These are phyloP conservation scores for Xylocampa areola DNA, from an alignment of 2,888 invertebrate genomes.

Conservation along the genomic window DNA sequence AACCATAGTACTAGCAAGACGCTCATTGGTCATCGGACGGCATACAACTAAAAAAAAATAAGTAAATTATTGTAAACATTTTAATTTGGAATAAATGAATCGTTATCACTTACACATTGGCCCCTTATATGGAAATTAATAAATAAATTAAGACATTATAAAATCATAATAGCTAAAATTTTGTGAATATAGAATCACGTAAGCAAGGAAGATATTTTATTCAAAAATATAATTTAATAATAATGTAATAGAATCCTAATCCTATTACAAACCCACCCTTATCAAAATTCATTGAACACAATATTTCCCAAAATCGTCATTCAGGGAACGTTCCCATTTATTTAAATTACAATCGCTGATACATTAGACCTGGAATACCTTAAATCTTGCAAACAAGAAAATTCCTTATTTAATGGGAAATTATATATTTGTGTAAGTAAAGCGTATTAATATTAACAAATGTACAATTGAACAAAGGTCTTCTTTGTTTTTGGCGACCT, in stretches of 20 bases:
- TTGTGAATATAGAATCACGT: too few species aligned
- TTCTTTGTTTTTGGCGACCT: conserved; percentile 11
- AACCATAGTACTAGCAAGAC: too few species aligned
- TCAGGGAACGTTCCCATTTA: conserved; percentile 11
- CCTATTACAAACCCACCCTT: neutral
- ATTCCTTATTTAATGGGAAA: conserved; percentile 19
- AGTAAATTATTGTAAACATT: too few species aligned
- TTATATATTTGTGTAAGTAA: conserved; percentile 44
- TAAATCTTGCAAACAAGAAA: neutral
- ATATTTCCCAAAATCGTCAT: conserved; percentile 2
- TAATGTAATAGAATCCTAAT: conserved; percentile 15
- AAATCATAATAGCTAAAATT: too few species aligned
- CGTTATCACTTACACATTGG: too few species aligned
- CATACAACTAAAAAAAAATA: too few species aligned
- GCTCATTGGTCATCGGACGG: too few species aligned
- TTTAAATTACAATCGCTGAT: neutral
- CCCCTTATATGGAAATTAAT: too few species aligned
- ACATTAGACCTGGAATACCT: conserved; percentile 13
- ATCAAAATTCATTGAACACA: conserved; percentile 8
- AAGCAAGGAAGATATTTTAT: too few species aligned
- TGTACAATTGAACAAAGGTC: conserved; percentile 42
- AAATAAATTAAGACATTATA: too few species aligned
- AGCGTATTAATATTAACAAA: conserved; percentile 41
- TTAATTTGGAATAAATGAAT: too few species aligned
- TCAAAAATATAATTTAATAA: too few species aligned